These are phyloP conservation scores for Desmophyllum pertusum DNA, from an alignment of 92 coral and sea anemone species.

Conservation along the genomic window DNA sequence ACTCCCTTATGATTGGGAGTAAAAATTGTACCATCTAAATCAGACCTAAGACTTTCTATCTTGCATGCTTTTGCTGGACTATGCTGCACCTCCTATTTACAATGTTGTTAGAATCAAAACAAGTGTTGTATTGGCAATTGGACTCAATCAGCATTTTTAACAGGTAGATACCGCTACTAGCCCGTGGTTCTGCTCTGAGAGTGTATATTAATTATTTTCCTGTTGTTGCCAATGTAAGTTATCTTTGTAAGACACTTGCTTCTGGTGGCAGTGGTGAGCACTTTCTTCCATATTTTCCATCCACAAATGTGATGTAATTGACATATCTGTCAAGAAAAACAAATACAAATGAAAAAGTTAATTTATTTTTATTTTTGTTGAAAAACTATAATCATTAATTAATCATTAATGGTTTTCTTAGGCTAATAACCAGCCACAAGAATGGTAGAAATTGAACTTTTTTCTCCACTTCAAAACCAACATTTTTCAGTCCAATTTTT, in stretches of 20 bases:
- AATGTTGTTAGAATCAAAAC: neutral
- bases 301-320: slow-evolving; percentile 94
- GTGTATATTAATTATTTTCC: neutral
- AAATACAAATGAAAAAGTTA: neutral
- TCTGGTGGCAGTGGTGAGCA: slow-evolving; percentile 77
- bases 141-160: neutral
- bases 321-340: slow-evolving; percentile 65
- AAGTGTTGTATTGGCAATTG: neutral
- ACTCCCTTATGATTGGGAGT: too few species aligned
- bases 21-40: too few species aligned
- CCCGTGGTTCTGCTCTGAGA: neutral
- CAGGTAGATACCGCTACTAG: neutral
- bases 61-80: neutral
- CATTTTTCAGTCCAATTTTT: too few species aligned
- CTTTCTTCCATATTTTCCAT: slow-evolving; percentile 94
- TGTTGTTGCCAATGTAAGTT: neutral
- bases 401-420: too few species aligned
- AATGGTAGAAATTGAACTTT: too few species aligned
- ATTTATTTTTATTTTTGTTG: too few species aligned
- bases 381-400: too few species aligned
- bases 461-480: too few species aligned
- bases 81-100: neutral
- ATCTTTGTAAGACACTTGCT: slow-evolving; percentile 4
- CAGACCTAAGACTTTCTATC: neutral
- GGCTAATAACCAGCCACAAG: too few species aligned